Base-by-base conservation (phyloP, 2,888 invertebrate genomes). In the Brenthis hecate region DNA sequence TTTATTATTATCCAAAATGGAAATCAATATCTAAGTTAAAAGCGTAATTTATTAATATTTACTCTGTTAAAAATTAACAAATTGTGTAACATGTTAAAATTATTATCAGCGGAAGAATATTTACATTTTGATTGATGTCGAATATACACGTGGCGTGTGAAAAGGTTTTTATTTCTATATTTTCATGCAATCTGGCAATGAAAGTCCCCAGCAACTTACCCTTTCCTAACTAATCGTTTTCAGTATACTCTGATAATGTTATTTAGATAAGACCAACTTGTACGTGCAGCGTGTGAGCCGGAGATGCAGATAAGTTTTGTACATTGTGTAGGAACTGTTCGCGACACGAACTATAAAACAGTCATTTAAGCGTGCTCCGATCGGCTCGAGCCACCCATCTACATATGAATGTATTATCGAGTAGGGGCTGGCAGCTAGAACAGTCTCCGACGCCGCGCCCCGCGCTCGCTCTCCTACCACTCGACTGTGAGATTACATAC, bases 151-250 rank as follows among this genome's bases (percentile, higher is more conserved):
- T 66, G 14, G 66, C 61, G 66, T 66, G 66, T 56, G 50, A 23
- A 61, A 36, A 16, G 36, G 50, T 14, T 50, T 50, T 61, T 61
- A 50, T 56, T 65, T 19, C 47, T 36, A 32, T 47, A 56, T 55
- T 56, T 56, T 55, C 66, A 66, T 66, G 66, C 56, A 50, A 56
- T 23, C 32, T 36, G 13, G 60, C 36, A 56, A 61, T 66, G 55
- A 66, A 61, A 61, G 61, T 51, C 50, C n/a, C 60, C 48, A 60
- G 13, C 19, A 47, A 48, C n/a, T 28, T 58, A 48, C 58, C 58
- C 56, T 66, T 61, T 60, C 28, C 4, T 61, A 51, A 66, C 56
- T 61, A 56, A 61, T 61, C 6, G 55, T 50, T 28, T 28, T 55
- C 36, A 43, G 36, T 58, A 28, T 48, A 54, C 19, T 11, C 43